These are phyloP conservation scores for Brachyistius frenatus DNA, from an alignment of 2,113 vertebrate species.

Conservation along the genomic window DNA sequence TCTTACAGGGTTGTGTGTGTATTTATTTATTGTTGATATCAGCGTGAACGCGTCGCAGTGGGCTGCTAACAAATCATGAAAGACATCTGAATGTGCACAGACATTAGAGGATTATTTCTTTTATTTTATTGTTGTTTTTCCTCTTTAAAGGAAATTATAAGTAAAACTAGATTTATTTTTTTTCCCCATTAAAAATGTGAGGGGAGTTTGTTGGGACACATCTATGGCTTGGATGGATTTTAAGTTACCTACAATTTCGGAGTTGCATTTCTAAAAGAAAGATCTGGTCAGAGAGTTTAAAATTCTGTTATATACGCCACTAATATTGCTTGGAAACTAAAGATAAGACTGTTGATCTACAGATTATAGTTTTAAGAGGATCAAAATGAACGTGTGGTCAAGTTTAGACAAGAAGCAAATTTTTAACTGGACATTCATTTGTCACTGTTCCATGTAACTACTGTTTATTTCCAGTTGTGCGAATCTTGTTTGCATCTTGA, in stretches of 20 bases:
- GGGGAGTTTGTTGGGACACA: neutral
- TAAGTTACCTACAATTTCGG: neutral
- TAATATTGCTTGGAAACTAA: neutral
- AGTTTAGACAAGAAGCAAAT: neutral
- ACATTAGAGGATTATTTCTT: neutral
- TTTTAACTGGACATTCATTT: neutral
- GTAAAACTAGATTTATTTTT: too few relatives aligned
- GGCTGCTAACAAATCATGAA: neutral
- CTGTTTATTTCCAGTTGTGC: neutral
- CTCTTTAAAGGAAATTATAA: neutral
- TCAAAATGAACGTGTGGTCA: neutral
- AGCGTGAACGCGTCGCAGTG: neutral
- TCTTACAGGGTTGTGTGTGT: neutral
- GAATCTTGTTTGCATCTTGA: conserved; percentile 31
- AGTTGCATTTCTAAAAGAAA: neutral
- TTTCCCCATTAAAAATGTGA: neutral
- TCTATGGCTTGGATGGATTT: neutral
- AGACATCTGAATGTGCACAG: neutral
- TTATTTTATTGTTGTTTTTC: neutral
- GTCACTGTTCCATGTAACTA: neutral
- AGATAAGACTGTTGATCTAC: neutral
- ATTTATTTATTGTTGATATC: neutral
- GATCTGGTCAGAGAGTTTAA: neutral
- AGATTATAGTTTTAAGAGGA: neutral
- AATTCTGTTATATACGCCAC: neutral